Base-by-base conservation (phyloP, 2,113 vertebrate species). In the Chlamydotis undulata region DNA sequence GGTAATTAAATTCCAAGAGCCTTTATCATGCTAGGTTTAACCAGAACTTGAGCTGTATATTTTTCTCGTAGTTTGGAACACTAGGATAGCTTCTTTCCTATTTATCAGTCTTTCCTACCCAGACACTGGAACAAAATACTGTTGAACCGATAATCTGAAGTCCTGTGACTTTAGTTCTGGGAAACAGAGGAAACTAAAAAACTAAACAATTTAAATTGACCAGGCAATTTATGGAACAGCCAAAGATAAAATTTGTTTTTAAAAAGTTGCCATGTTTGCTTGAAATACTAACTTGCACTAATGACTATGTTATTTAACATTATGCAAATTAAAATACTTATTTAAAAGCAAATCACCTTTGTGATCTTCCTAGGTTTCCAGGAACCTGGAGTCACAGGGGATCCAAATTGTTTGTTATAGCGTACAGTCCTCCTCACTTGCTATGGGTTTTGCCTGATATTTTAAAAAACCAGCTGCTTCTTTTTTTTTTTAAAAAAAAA, bases 1-100 rank as follows among this genome's bases (percentile, higher is more conserved):
- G n/a, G 53, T 76, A 94, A 94, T 94, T 95, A 77, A 89, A 95
- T 85, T 52, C 57, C 37, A 94, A 93, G 87, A 63, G 14, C 17
- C 24, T 94, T 49, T 90, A 63, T 75, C 14, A 37, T 61, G 76
- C 12, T 59, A 77, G 23, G 28, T 83, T 69, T 89, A 80, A 88
- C 21, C 39, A 69, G 7, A 80, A 94, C 73, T 63, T 80, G 41
- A 94, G 14, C 9, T 74, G 45, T 19, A 5, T 39, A 24, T 60
- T 93, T 97, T 93, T 64, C 53, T 76, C 43, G 35, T 28, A 45
- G 53, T 67, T 80, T 86, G 24, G 50, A 79, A 47, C 6, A 6
- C 6, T 63, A 86, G 7, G 4, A 68, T 35, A 75, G 2, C 6
- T 67, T 77, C 6, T 70, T 91, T 79, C 23, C 55, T n/a, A 49